Percentiles rank a stretch among this genome's conserved stretches.
phyloP scores from a whole-genome alignment of 2,113 vertebrate species.

The Sorex araneus region DNA sequence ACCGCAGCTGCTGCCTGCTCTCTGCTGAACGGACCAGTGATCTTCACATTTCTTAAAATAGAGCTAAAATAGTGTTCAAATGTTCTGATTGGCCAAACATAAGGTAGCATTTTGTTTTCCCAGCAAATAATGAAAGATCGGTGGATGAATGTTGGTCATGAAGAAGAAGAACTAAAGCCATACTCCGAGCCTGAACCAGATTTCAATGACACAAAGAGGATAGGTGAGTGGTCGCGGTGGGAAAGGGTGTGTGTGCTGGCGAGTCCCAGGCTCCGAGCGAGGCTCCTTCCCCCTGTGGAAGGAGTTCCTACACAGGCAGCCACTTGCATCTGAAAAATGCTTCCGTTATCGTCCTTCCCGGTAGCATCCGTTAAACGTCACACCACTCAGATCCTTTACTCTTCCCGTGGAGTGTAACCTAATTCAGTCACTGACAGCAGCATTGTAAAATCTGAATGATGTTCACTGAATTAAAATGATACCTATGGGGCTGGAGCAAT shows the following conservation, averaged over 20 bases:
- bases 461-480: neutral
- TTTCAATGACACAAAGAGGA: slow-evolving; percentile 95
- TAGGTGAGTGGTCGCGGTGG: slow-evolving; percentile 89
- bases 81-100: slow-evolving; percentile 62
- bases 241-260: too few relatives aligned
- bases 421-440: neutral
- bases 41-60: too few relatives aligned
- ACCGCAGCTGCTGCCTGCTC: neutral
- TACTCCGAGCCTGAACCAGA: slow-evolving; percentile 96
- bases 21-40: neutral
- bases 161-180: slow-evolving; percentile 97
- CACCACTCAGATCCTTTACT: neutral
- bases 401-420: neutral
- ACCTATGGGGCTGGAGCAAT: too few relatives aligned
- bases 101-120: slow-evolving; percentile 70
- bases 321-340: neutral
- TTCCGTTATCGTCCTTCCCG: neutral
- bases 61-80: neutral
- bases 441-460: neutral
- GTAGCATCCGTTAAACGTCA: neutral
- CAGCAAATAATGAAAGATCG: slow-evolving; percentile 99
- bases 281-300: neutral
- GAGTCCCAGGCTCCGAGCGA: too few relatives aligned
- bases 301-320: neutral
- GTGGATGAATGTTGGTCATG: slow-evolving; percentile 98